Conservation (phyloP, 2,797 vertebrate species). For the Chelidonichthys spinosus region DNA sequence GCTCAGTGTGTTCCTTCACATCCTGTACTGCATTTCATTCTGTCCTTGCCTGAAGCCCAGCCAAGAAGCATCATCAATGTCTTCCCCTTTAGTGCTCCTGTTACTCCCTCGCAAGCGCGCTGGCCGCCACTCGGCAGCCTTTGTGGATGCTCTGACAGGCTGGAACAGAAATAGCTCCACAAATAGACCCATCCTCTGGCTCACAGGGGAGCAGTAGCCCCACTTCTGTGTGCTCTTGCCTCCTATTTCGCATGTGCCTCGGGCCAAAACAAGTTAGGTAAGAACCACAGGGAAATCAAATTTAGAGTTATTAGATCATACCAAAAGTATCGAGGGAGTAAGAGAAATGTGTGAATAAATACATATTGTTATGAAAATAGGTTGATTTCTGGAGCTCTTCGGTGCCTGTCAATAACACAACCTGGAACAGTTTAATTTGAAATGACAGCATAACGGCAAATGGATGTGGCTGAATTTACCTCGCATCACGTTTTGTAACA, state of each 20-base stretch:
- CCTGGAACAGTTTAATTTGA: constrained; percentile 14
- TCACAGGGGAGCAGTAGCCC: constrained; percentile 81
- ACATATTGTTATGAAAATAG: constrained; percentile 72
- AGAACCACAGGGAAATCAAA: constrained; percentile 86
- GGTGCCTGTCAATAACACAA: constrained; percentile 39
- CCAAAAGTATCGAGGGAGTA: constrained; percentile 59
- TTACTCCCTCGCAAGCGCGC: constrained; percentile 66
- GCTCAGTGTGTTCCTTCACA: constrained; percentile 42
- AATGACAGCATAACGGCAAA: neutral
- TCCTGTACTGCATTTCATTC: constrained; percentile 52
- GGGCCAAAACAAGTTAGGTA: constrained; percentile 81
- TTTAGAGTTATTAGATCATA: constrained; percentile 79
- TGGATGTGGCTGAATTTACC: constrained; percentile 2
- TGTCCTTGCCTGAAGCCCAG: constrained; percentile 51
- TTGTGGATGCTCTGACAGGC: constrained; percentile 74
- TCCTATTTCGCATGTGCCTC: constrained; percentile 75
- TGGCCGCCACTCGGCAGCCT: constrained; percentile 58
- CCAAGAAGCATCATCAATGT: constrained; percentile 36
- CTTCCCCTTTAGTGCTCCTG: constrained; percentile 66
- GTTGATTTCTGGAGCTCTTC: constrained; percentile 46
- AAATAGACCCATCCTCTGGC: constrained; percentile 79
- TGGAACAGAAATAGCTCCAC: constrained; percentile 78
- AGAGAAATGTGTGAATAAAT: constrained; percentile 72
- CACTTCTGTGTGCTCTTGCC: constrained; percentile 80
- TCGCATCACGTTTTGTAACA: constrained; percentile 1